Conservation (phyloP, 2,888 invertebrate genomes). For the Drosophila rellima region DNA sequence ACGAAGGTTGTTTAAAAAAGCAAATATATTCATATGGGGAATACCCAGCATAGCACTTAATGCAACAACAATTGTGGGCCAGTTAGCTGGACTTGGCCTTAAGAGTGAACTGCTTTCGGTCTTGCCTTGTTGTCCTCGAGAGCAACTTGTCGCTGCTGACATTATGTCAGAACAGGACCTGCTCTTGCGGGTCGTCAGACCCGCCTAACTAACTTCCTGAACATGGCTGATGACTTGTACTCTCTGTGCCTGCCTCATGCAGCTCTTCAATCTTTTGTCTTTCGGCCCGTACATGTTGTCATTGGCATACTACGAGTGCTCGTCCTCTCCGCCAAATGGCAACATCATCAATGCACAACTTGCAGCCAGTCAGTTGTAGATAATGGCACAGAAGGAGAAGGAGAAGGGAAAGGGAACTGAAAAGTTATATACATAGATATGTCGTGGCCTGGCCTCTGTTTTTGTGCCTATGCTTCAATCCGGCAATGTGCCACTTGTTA, state of each 20-base stretch:
- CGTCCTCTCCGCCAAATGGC: constrained; percentile 52
- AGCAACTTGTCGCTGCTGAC: constrained; percentile 72
- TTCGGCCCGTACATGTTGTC: constrained; percentile 62
- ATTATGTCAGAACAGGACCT: constrained; percentile 64
- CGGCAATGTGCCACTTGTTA: constrained; percentile 76
- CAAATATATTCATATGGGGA: constrained; percentile 52
- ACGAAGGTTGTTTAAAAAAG: constrained; percentile 19
- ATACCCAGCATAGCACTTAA: neutral
- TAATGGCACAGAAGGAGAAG: neutral
- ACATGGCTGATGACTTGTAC: constrained; percentile 77
- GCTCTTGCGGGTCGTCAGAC: constrained; percentile 36
- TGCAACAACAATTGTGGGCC: constrained; percentile 23
- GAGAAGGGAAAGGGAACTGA: neutral
- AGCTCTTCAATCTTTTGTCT: constrained; percentile 71
- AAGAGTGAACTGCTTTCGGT: constrained; percentile 10
- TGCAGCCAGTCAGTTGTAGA: constrained; percentile 19
- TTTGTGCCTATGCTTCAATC: constrained; percentile 61
- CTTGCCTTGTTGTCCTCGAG: constrained; percentile 19
- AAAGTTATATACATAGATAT: constrained; percentile 60
- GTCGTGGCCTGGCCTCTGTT: constrained; percentile 45
- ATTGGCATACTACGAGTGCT: constrained; percentile 57
- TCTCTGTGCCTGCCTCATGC: constrained; percentile 44
- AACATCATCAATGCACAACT: constrained; percentile 57
- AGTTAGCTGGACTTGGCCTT: constrained; percentile 25
- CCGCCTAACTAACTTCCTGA: constrained; percentile 78